phyloP scores from a whole-genome alignment of 2,888 invertebrate genomes.

The Cosmia pyralina region DNA sequence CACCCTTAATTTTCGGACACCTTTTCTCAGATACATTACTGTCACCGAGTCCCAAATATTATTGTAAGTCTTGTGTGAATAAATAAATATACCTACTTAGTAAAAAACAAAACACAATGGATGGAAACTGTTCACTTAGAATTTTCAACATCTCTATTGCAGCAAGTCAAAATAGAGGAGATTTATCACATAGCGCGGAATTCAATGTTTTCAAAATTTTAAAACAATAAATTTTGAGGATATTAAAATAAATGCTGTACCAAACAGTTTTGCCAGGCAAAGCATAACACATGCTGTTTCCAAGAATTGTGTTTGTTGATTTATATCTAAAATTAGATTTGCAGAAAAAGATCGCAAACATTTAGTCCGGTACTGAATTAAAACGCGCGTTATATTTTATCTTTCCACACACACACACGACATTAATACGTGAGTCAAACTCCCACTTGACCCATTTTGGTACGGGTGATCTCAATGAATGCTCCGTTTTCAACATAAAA shows the following conservation, averaged over 20 bases:
- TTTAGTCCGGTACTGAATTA: neutral
- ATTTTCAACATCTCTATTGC: conserved; percentile 20
- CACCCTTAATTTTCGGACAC: no score
- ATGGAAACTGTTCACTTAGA: conserved; percentile 7
- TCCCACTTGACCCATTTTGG: conserved; percentile 7
- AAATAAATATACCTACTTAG: neutral
- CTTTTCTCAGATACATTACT: neutral
- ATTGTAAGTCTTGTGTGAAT: neutral
- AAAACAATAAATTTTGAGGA: conserved; percentile 27
- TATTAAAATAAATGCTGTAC: conserved; percentile 8
- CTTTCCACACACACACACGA: neutral
- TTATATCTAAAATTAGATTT: conserved; percentile 33
- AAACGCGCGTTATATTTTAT: conserved; percentile 1
- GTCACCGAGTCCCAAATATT: neutral
- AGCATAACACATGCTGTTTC: conserved; percentile 47
- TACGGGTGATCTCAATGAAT: conserved; percentile 2
- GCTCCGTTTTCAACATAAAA: neutral
- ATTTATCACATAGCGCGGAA: conserved; percentile 15
- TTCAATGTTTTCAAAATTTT: conserved; percentile 10
- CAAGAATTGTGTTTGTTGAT: conserved; percentile 25
- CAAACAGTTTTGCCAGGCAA: conserved; percentile 31
- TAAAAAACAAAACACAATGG: neutral
- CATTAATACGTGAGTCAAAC: neutral
- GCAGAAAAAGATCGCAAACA: conserved; percentile 12
- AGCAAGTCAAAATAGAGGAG: conserved; percentile 22